phyloP scores from a whole-genome alignment of 2,797 vertebrate species.

The Acanthis flammea region DNA sequence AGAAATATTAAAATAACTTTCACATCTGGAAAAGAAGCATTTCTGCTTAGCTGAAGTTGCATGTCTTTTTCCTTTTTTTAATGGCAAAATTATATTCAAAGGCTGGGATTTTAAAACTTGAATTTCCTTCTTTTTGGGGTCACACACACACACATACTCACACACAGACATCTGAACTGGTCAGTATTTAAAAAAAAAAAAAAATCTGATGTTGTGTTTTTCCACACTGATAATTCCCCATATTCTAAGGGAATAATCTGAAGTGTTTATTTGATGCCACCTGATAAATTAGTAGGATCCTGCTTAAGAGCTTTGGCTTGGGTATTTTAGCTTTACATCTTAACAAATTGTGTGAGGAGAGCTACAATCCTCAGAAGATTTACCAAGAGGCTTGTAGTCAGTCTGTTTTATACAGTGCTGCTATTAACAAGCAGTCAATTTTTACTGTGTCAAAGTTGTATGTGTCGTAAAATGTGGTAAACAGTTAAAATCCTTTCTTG shows the following conservation, averaged over 20 bases:
- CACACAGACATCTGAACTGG: background rate
- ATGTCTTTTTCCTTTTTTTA: accelerated
- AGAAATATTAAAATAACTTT: background rate
- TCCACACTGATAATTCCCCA: background rate
- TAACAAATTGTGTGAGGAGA: background rate
- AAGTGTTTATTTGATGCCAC: background rate
- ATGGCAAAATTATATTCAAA: background rate
- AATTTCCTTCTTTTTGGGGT: background rate
- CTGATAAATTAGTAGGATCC: background rate
- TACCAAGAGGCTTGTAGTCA: background rate
- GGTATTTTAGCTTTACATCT: background rate
- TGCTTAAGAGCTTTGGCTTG: background rate
- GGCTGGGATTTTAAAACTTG: background rate
- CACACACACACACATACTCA: background rate
- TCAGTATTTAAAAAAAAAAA: background rate
- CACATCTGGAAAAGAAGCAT: background rate
- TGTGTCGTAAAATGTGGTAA: background rate
- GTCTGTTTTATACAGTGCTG: background rate
- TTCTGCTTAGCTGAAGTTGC: background rate
- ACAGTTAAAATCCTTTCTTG: background rate
- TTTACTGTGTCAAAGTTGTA: background rate
- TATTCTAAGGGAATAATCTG: background rate
- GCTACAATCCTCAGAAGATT: background rate
- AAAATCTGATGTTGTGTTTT: background rate
- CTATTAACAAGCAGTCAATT: background rate